Conservation (phyloP, 2,113 vertebrate species). For the Corythaixoides concolor region DNA sequence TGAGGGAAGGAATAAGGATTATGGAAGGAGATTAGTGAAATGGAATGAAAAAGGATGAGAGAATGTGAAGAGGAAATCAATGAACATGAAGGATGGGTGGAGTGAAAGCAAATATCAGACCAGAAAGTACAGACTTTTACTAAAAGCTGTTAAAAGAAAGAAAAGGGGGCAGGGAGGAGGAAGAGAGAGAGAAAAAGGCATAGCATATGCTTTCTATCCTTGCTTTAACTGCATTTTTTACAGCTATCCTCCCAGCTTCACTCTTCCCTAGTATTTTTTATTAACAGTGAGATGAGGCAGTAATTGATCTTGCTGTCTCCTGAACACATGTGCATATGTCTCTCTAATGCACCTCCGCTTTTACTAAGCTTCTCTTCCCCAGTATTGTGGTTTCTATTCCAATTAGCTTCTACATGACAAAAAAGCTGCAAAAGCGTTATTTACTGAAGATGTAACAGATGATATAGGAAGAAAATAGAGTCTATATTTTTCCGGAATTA, state of each 20-base stretch:
- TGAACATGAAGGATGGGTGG: background rate
- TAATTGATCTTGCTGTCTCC: background rate
- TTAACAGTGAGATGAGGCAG: background rate
- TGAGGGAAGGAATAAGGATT: background rate
- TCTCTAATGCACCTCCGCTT: background rate
- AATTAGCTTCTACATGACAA: background rate
- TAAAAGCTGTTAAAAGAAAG: background rate
- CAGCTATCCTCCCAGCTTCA: background rate
- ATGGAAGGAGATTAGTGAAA: background rate
- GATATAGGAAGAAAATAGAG: background rate
- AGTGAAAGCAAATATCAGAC: background rate
- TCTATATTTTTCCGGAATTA: background rate
- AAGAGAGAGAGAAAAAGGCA: background rate
- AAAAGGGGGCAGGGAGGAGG: too few species aligned
- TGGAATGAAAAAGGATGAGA: background rate
- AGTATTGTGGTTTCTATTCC: background rate
- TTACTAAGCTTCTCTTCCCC: background rate
- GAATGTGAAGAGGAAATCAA: background rate
- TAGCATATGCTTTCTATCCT: background rate
- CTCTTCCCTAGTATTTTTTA: background rate
- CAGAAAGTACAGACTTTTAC: background rate
- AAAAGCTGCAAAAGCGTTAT: background rate
- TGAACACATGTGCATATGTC: background rate
- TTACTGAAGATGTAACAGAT: background rate
- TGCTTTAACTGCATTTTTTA: background rate